These are phyloP conservation scores for Spicauda simplicius DNA, from an alignment of 2,888 invertebrate genomes.

Conservation along the genomic window DNA sequence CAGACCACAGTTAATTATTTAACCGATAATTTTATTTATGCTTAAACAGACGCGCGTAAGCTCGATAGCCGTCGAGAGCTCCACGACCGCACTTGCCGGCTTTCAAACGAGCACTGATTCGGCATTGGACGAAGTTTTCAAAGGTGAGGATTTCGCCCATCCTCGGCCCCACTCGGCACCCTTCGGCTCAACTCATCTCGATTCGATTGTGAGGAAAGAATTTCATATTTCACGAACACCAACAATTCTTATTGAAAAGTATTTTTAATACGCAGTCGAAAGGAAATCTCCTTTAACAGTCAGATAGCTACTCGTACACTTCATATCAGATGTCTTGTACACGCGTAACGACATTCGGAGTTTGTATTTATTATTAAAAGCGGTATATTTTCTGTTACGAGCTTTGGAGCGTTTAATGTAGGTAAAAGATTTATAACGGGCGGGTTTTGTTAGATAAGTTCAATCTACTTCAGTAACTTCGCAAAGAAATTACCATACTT, in stretches of 20 bases:
- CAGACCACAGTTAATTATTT: conserved; percentile 57
- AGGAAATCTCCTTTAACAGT: conserved; percentile 43
- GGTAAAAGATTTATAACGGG: conserved; percentile 32
- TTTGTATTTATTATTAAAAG: conserved; percentile 36
- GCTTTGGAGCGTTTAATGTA: conserved; percentile 22
- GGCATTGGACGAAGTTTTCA: conserved; percentile 77
- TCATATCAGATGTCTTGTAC: conserved; percentile 42
- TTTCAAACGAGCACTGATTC: conserved; percentile 76
- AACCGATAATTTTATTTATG: conserved; percentile 55
- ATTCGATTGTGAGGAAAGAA: conserved; percentile 76
- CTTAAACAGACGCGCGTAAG: conserved; percentile 38
- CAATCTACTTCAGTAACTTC: conserved; percentile 30
- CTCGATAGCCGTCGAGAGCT: conserved; percentile 7
- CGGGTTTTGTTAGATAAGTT: conserved; percentile 30
- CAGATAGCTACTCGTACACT: conserved; percentile 41
- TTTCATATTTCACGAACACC: conserved; percentile 67
- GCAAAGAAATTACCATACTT: conserved; percentile 33
- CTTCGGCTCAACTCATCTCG: conserved; percentile 70
- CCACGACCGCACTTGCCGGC: conserved; percentile 60
- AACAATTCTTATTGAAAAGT: conserved; percentile 57
- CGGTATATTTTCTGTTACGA: conserved; percentile 31
- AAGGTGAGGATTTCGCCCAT: conserved; percentile 78
- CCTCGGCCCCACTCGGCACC: conserved; percentile 67
- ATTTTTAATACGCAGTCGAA: conserved; percentile 48
- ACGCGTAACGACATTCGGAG: conserved; percentile 29